Evolutionary conservation across 2,888 invertebrate species (phyloP).

Genomic region (Craniophora ligustri): DNA sequence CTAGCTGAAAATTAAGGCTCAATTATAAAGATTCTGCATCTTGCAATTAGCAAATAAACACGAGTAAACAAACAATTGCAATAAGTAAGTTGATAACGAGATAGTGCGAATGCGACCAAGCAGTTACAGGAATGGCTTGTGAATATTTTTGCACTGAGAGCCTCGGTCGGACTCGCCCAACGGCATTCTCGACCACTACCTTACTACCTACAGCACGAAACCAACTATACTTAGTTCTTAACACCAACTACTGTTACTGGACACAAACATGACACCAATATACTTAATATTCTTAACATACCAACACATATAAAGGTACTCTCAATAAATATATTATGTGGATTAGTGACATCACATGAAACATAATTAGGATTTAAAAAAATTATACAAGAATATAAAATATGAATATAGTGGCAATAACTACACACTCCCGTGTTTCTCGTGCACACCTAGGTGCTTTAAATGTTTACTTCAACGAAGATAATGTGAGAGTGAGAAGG

Average conservation of each 20-base stretch:
- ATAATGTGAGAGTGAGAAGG: constrained; percentile 48
- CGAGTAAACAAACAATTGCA: constrained; percentile 43
- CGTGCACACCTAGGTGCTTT: constrained; percentile 13
- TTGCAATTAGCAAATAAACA: too few species aligned
- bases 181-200: constrained; percentile 75
- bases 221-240: constrained; percentile 18
- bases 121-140: constrained; percentile 69
- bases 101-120: constrained; percentile 65
- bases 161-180: constrained; percentile 73
- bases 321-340: background rate
- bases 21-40: too few species aligned
- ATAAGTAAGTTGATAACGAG: constrained; percentile 60
- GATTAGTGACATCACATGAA: background rate
- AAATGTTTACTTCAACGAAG: constrained; percentile 43
- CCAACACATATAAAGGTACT: background rate
- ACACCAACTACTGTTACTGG: constrained; percentile 29
- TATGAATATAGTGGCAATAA: background rate
- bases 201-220: constrained; percentile 53
- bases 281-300: background rate
- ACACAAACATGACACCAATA: background rate
- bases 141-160: constrained; percentile 74
- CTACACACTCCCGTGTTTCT: background rate
- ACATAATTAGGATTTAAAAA: background rate
- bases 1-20: too few species aligned
- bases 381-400: background rate